Base-by-base conservation (phyloP, 2,797 vertebrate species). In the Ctenochaetus hawaiiensis region DNA sequence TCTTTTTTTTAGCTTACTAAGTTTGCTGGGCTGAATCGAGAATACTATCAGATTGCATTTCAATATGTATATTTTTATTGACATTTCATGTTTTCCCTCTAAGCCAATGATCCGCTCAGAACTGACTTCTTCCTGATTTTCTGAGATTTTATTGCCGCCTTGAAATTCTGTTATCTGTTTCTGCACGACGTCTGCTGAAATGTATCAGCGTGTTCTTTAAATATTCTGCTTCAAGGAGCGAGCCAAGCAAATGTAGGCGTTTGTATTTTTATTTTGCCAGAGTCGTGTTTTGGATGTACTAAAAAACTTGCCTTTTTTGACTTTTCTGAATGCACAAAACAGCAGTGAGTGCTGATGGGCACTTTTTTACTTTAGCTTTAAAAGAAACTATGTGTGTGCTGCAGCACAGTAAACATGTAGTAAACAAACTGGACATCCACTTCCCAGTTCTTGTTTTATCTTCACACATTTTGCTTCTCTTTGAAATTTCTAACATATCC, bases 241-340 rank as follows among this genome's bases (percentile, higher is more conserved):
- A 80, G 87, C 78, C 88, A 86, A 78, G 63, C 51, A 61, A 60
- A 73, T 86, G 90, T 81, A 71, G 87, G 90, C 73, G 81, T 85
- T 63, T 72, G 43, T 67, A 72, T 81, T 83, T 89, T 78, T 66
- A 43, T 85, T 88, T 88, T 83, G 82, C 84, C 85, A 87, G 68
- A 87, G 84, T 88, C 77, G 74, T 83, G 83, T 72, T 89, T 79
- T 82, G 77, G 60, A 81, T 86, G 68, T 77, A 62, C 47, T 77
- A 1, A 59, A 62, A 53, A 81, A 83, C 44, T 13, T 73, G 63
- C 11, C 22, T 72, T 67, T 48, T 83, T 64, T 67, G 37, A 80
- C 67, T 63, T 63, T 44, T 44, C 14, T 52, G 17, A 72, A 75
- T 75, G 26, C 73, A 62, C 49, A 61, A 83, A 80, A 57, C 64